Conservation (phyloP, 2,888 invertebrate genomes). For the Clanis bilineata region DNA sequence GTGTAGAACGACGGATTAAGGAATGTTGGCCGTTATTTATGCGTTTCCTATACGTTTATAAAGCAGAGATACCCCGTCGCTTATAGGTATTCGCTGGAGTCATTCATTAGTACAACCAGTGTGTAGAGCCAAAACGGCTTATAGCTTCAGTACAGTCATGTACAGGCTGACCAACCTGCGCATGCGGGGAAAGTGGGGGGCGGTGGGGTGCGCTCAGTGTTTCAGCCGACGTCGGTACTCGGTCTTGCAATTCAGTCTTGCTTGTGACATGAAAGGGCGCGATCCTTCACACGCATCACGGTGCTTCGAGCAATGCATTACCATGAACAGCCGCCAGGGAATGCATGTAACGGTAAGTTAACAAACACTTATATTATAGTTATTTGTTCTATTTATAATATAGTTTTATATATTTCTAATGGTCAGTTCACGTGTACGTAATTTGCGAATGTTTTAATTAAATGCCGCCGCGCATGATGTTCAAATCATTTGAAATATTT, state of each 20-base stretch:
- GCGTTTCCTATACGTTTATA: background rate
- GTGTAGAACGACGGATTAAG: background rate
- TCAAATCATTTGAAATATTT: background rate
- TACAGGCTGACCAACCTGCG: conserved; percentile 44
- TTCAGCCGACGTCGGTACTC: conserved; percentile 65
- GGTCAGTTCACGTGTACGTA: background rate
- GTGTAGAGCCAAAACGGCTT: conserved; percentile 5
- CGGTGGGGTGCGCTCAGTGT: conserved; percentile 52
- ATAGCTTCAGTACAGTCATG: background rate
- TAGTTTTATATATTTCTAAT: background rate
- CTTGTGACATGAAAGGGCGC: conserved; percentile 83
- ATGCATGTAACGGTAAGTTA: conserved; percentile 79
- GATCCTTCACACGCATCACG: conserved; percentile 78
- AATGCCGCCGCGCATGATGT: background rate
- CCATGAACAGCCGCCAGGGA: conserved; percentile 85
- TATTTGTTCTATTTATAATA: background rate
- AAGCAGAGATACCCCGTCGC: background rate
- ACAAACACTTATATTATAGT: too few relatives aligned
- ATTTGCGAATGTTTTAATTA: conserved; percentile 1
- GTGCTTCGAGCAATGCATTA: conserved; percentile 87
- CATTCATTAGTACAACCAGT: conserved; percentile 28
- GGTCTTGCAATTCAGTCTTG: conserved; percentile 71
- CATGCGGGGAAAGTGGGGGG: conserved; percentile 54
- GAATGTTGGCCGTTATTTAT: background rate
- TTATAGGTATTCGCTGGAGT: conserved; percentile 15